Conservation (phyloP, 2,888 invertebrate species). For the Phyllotreta cruciferae region DNA sequence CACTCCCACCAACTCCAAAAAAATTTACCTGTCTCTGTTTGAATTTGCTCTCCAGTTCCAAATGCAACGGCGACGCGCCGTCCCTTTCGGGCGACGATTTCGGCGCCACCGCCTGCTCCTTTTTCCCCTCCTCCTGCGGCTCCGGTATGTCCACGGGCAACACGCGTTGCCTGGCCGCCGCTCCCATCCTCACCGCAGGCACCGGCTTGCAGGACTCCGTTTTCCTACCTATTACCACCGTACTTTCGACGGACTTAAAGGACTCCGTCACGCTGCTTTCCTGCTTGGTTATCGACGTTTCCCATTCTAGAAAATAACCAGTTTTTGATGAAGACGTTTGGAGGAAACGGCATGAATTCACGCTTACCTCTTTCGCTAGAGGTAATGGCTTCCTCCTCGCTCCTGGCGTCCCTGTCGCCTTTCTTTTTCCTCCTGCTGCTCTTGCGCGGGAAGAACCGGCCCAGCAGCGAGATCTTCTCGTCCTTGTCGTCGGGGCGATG, state of each 20-base stretch:
- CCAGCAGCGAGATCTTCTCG: slow-evolving; percentile 69
- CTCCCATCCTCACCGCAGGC: slow-evolving; percentile 59
- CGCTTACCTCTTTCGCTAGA: slow-evolving; percentile 28
- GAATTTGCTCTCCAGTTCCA: slow-evolving; percentile 53
- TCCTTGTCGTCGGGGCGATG: slow-evolving; percentile 53
- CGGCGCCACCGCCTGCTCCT: slow-evolving; percentile 37
- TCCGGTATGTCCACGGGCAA: slow-evolving; percentile 65
- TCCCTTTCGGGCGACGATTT: slow-evolving; percentile 50
- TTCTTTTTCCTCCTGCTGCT: slow-evolving; percentile 76
- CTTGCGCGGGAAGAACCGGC: slow-evolving; percentile 71
- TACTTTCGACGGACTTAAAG: slow-evolving; percentile 2
- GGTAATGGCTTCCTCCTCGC: slow-evolving; percentile 57
- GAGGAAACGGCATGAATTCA: no score
- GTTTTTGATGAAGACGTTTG: no score
- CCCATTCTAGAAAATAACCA: no score
- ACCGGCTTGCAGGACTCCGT: slow-evolving; percentile 49
- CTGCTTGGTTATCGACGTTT: not conserved
- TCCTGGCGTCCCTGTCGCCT: slow-evolving; percentile 38
- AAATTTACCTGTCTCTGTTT: slow-evolving; percentile 50
- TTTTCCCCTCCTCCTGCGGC: slow-evolving; percentile 53
- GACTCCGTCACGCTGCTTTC: slow-evolving; percentile 15
- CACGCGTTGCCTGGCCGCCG: slow-evolving; percentile 65
- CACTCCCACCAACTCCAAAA: not conserved
- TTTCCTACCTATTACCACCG: slow-evolving; percentile 20
- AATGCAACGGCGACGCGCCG: slow-evolving; percentile 52